Conservation (phyloP, 1,140 invertebrate genomes). For the Mylabris phalerata region DNA sequence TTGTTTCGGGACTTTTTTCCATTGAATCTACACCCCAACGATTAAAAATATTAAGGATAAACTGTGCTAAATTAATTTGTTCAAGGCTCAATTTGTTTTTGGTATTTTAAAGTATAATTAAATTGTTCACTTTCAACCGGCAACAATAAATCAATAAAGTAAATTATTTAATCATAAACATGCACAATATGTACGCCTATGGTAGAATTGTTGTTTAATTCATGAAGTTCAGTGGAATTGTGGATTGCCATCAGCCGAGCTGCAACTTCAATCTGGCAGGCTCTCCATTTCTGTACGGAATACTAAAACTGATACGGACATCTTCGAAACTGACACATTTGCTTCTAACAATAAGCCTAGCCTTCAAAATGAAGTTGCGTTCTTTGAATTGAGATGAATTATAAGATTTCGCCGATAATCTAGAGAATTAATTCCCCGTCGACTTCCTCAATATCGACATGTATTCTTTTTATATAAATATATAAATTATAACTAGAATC, state of each 20-base stretch:
- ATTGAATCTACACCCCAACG: no score
- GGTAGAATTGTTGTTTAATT: slow-evolving; percentile 15
- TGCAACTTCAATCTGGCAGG: slow-evolving; percentile 28
- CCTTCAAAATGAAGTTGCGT: no score
- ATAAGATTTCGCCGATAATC: no score
- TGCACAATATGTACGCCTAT: slow-evolving; percentile 4
- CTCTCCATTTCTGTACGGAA: slow-evolving; percentile 23
- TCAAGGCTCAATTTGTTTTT: no score
- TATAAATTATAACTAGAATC: no score
- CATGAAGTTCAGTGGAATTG: slow-evolving; percentile 17
- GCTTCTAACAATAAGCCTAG: neutral
- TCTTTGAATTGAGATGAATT: no score
- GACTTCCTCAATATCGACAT: no score
- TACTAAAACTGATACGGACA: slow-evolving; percentile 20
- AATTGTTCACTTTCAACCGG: slow-evolving; percentile 12
- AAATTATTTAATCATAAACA: slow-evolving; percentile 6
- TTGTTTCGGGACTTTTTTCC: no score
- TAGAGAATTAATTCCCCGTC: no score
- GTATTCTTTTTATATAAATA: no score
- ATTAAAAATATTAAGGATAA: no score
- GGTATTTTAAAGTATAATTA: slow-evolving; percentile 5
- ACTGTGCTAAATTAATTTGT: no score
- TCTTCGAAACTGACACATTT: slow-evolving; percentile 18
- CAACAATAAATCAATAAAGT: slow-evolving; percentile 22
- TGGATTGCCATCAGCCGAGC: slow-evolving; percentile 20